Evolutionary conservation across 2,113 vertebrate species (phyloP).

Genomic region (Lonchura striata): DNA sequence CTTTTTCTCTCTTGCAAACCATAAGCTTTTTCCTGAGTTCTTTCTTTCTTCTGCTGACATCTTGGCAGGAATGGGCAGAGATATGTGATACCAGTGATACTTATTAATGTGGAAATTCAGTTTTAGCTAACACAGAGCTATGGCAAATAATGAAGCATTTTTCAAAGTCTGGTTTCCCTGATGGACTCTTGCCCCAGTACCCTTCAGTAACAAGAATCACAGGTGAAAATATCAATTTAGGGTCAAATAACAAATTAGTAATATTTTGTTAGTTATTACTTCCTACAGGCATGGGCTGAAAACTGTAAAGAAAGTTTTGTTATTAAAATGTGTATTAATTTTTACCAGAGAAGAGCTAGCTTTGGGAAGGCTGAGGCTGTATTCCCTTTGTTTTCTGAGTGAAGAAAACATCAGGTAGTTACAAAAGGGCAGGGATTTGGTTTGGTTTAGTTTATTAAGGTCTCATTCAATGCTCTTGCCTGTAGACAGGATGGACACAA

Average conservation of each 20-base stretch:
- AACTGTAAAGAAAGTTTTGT: neutral
- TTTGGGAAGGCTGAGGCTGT: neutral
- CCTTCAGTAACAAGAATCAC: neutral
- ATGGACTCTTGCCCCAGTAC: neutral
- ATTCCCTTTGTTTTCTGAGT: neutral
- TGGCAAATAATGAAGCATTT: neutral
- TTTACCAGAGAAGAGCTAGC: neutral
- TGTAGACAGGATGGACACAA: accelerated
- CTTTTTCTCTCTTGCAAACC: neutral
- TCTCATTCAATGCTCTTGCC: neutral
- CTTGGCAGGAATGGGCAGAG: neutral
- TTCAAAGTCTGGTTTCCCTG: neutral
- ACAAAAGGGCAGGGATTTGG: neutral
- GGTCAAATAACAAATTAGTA: neutral
- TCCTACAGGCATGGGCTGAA: neutral
- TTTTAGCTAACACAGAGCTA: neutral
- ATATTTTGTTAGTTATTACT: neutral
- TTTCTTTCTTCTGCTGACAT: neutral
- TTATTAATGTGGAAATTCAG: neutral
- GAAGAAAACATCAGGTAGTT: neutral
- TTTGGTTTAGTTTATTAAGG: neutral
- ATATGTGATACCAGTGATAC: neutral
- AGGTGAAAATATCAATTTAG: neutral
- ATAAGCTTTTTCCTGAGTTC: accelerated
- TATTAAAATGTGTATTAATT: neutral